A percentile compares a stretch with the other conserved stretches of the same genome.
Conservation (phyloP, 2,113 vertebrate genomes). For the Leucosticte australis region DNA sequence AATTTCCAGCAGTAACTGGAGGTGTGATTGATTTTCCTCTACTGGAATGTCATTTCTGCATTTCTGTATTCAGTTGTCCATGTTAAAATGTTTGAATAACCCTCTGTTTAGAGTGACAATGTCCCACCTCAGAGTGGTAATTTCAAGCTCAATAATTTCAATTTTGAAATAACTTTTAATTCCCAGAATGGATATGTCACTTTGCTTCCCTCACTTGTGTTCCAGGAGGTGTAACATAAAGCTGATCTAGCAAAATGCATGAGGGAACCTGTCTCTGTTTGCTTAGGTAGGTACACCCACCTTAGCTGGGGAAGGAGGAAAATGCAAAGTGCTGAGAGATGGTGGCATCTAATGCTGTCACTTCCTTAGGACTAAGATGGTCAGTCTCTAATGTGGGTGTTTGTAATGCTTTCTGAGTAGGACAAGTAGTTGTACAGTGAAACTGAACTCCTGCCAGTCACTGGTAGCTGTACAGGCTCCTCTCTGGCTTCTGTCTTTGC, state of each 20-base stretch:
- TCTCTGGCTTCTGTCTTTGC: background rate
- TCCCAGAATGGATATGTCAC: background rate
- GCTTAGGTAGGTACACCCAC: background rate
- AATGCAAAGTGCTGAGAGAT: background rate
- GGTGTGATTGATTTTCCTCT: background rate
- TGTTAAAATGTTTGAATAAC: background rate
- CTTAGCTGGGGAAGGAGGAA: background rate
- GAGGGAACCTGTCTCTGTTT: background rate
- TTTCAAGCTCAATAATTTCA: background rate
- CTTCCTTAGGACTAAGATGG: background rate
- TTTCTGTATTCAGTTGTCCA: background rate
- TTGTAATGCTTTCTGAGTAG: background rate
- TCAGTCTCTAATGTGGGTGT: background rate
- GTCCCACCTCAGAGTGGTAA: background rate
- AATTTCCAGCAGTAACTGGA: background rate
- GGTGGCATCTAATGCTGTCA: background rate
- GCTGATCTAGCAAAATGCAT: background rate
- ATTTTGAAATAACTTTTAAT: background rate
- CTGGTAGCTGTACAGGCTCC: background rate
- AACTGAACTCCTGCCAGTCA: background rate
- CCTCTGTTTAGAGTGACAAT: background rate
- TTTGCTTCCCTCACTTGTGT: background rate
- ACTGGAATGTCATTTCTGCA: background rate
- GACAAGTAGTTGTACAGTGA: background rate
- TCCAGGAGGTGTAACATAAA: background rate